A percentile compares a stretch with the other conserved stretches of the same genome.
Evolutionary conservation across 2,113 vertebrate species (phyloP).

Genomic region (Sardina pilchardus): DNA sequence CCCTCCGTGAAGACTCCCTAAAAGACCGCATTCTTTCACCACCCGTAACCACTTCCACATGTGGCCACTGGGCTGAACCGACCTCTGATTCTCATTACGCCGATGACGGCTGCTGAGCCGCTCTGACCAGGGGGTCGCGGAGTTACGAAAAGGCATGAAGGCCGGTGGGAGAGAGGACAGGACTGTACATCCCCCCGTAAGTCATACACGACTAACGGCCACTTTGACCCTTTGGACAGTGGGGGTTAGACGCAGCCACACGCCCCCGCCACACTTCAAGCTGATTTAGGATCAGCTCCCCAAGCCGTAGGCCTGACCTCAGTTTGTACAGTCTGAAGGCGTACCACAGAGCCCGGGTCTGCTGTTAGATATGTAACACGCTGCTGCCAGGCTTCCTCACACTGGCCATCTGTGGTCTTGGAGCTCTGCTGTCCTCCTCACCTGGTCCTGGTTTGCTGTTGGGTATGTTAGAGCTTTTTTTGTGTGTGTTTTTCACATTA

Average conservation of each 20-base stretch:
- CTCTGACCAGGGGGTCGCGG: slow-evolving; percentile 18
- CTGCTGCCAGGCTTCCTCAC: neutral
- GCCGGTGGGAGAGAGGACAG: neutral
- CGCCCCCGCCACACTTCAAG: slow-evolving; percentile 57
- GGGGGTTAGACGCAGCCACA: neutral
- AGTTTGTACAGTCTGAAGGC: neutral
- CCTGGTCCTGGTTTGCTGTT: neutral
- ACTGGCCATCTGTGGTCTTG: neutral
- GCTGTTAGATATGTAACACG: neutral
- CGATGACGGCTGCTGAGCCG: slow-evolving; percentile 44
- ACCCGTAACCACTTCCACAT: slow-evolving; percentile 55
- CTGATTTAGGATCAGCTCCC: neutral
- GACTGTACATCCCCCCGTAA: neutral
- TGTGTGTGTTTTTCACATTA: neutral
- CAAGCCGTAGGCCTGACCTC: neutral
- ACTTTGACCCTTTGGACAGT: neutral
- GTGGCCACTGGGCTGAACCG: slow-evolving; percentile 41
- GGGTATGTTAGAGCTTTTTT: neutral
- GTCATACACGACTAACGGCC: neutral
- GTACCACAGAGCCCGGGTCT: neutral
- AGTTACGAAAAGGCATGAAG: neutral
- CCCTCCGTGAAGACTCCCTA: slow-evolving; percentile 51
- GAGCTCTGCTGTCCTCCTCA: neutral
- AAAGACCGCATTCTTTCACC: slow-evolving; percentile 38
- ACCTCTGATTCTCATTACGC: slow-evolving; percentile 55